A percentile compares a stretch with the other conserved stretches of the same genome.
Conservation (phyloP, 1,140 invertebrate genomes). For the Drosophila saltans region DNA sequence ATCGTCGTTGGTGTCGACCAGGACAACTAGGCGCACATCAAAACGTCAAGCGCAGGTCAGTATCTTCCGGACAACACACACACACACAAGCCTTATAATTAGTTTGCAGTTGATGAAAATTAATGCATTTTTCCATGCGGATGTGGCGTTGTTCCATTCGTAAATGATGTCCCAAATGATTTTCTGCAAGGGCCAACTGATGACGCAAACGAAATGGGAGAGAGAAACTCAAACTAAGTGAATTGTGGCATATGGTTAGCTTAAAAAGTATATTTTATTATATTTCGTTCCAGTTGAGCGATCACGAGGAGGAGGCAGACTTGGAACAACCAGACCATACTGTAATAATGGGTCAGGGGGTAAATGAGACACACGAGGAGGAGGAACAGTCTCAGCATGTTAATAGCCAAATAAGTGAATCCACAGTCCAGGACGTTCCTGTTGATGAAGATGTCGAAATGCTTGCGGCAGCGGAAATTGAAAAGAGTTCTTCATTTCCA, state of each 20-base stretch:
- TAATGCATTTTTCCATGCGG: conserved; percentile 59
- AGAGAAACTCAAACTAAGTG: background rate
- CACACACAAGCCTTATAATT: background rate
- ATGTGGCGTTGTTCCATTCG: conserved; percentile 82
- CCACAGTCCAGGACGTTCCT: conserved; percentile 3
- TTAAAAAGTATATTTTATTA: conserved; percentile 5
- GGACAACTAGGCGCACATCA: conserved; percentile 63
- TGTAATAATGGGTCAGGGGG: conserved; percentile 36
- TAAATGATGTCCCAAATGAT: conserved; percentile 73
- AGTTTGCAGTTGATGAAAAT: conserved; percentile 64
- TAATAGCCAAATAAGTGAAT: conserved; percentile 24
- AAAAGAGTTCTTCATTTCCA: conserved; percentile 82
- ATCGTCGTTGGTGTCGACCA: conserved; percentile 24
- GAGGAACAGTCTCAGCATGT: conserved; percentile 13
- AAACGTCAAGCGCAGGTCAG: conserved; percentile 72
- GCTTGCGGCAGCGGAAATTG: conserved; percentile 54
- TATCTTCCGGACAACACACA: conserved; percentile 18
- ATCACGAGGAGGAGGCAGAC: conserved; percentile 55
- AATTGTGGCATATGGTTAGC: background rate
- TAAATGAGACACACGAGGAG: conserved; percentile 27
- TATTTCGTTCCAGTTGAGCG: conserved; percentile 56
- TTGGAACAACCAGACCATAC: conserved; percentile 18
- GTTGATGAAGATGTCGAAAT: conserved; percentile 71
- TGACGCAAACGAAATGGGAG: conserved; percentile 17
- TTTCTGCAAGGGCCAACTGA: conserved; percentile 83